phyloP scores from a whole-genome alignment of 2,888 invertebrate genomes.

The Aplocera efformata region DNA sequence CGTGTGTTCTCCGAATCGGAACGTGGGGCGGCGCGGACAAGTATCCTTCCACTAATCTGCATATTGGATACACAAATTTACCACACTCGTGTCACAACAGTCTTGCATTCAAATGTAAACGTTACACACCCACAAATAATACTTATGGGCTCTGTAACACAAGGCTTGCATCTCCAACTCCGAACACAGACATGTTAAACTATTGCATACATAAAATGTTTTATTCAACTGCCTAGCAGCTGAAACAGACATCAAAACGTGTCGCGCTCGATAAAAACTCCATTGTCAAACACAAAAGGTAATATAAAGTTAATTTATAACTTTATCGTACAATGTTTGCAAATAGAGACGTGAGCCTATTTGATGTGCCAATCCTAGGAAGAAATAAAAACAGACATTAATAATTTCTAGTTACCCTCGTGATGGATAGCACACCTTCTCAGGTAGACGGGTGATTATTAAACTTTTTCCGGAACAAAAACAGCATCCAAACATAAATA shows the following conservation, averaged over 20 bases:
- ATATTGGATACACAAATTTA: constrained; percentile 58
- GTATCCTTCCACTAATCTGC: constrained; percentile 70
- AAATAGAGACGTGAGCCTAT: constrained; percentile 66
- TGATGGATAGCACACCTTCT: constrained; percentile 65
- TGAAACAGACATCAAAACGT: constrained; percentile 28
- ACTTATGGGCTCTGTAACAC: constrained; percentile 13
- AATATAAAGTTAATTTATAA: constrained; percentile 34
- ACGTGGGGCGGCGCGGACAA: constrained; percentile 58
- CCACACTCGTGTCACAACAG: constrained; percentile 32
- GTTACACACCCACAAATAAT: constrained; percentile 27
- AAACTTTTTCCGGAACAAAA: constrained; percentile 49
- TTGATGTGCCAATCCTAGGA: constrained; percentile 52
- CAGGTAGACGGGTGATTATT: constrained; percentile 68
- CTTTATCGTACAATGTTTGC: constrained; percentile 60
- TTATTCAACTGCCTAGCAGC: constrained; percentile 29
- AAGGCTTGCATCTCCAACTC: constrained; percentile 15
- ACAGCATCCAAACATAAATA: constrained; percentile 72
- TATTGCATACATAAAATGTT: constrained; percentile 28
- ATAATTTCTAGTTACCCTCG: constrained; percentile 68
- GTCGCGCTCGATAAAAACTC: constrained; percentile 25
- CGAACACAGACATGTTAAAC: constrained; percentile 25
- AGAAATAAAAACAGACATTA: constrained; percentile 51
- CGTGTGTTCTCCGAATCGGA: constrained; percentile 57
- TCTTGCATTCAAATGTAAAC: constrained; percentile 29
- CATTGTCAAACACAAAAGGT: constrained; percentile 29